Evolutionary conservation across 2,113 vertebrate species (phyloP), one percentile per base, ranked within the genome.

Genomic region (Podocnemis expansa): DNA sequence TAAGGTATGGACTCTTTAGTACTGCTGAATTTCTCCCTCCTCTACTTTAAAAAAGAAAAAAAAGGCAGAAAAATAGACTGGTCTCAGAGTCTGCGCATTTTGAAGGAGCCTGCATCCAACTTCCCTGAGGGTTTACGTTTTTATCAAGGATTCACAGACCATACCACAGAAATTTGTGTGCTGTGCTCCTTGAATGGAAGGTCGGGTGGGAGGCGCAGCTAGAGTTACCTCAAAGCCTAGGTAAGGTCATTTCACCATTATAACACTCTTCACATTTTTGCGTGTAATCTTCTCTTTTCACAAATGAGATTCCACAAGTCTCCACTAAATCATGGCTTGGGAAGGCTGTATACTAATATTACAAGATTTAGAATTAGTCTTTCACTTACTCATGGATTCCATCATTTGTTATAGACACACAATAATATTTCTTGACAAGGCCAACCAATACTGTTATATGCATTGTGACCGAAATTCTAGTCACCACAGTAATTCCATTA

Each of bases 381-480:
- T 84, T 88, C 24, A 54, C 25, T 70, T 83, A 90, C 63, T 56
- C 0, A 5, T 43, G 67, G 19, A 75, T 56, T 84, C 86, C 14
- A 91, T 54, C 34, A 87, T 82, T 90, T 70, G 80, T 93, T 88
- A 92, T 3, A 94, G 84, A 9, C 21, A 82, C 17, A 27, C 8
- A 86, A 8, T 38, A 91, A 93, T 80, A 80, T 27, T 88, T 76
- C 55, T 55, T 89, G 58, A 90, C 31, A 91, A 76, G 56, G 58
- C 56, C 25, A 92, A n/a, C 5, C 58, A 83, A 93, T 38, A 96
- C 75, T 16, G 60, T 27, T 9, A 73, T 9, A 73, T 31, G 4
- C 41, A 90, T 51, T 38, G 56, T 82, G 82, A 94, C 87, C 83
- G 17, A 92, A 34, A 89, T 87, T 85, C 25, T 94, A 93, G 55